These are phyloP conservation scores for Eupsittula cactorum DNA, from an alignment of 2,113 vertebrate genomes.

Conservation along the genomic window DNA sequence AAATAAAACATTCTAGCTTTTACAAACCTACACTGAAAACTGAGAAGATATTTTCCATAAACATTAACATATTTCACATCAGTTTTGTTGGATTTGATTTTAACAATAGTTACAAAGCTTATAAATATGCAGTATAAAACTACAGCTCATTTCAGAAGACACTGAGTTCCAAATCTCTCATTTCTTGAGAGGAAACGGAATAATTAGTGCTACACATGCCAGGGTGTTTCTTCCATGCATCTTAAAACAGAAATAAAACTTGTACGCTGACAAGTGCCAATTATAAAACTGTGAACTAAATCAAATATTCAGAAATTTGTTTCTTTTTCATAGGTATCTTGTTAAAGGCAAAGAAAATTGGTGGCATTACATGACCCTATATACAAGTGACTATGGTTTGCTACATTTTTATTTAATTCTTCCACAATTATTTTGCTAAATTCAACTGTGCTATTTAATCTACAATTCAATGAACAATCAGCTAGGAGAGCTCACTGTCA, in stretches of 20 bases:
- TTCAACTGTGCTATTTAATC: not conserved
- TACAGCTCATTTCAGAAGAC: conserved; percentile 43
- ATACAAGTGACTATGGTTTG: not conserved
- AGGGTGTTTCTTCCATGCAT: conserved; percentile 47
- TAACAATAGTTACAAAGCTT: conserved; percentile 49
- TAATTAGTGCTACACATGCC: conserved; percentile 55
- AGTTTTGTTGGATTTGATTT: not conserved
- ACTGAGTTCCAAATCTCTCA: conserved; percentile 28
- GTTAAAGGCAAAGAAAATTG: not conserved
- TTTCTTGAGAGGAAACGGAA: conserved; percentile 43
- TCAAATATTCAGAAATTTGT: conserved; percentile 26
- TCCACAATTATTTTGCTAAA: not conserved
- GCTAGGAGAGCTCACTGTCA: not conserved
- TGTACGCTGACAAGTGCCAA: conserved; percentile 46
- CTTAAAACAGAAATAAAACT: conserved; percentile 59
- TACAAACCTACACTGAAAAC: conserved; percentile 8
- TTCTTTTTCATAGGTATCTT: not conserved
- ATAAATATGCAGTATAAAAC: conserved; percentile 58
- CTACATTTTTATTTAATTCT: not conserved
- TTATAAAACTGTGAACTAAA: conserved; percentile 49
- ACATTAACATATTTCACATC: conserved; percentile 35
- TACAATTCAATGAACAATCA: conserved; percentile 22
- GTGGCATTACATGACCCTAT: not conserved
- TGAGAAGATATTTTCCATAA: conserved; percentile 18
- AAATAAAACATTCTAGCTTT: not conserved